A percentile compares a stretch with the other conserved stretches of the same genome.
phyloP scores from a whole-genome alignment of 2,113 vertebrate species.

The Eclectus roratus region DNA sequence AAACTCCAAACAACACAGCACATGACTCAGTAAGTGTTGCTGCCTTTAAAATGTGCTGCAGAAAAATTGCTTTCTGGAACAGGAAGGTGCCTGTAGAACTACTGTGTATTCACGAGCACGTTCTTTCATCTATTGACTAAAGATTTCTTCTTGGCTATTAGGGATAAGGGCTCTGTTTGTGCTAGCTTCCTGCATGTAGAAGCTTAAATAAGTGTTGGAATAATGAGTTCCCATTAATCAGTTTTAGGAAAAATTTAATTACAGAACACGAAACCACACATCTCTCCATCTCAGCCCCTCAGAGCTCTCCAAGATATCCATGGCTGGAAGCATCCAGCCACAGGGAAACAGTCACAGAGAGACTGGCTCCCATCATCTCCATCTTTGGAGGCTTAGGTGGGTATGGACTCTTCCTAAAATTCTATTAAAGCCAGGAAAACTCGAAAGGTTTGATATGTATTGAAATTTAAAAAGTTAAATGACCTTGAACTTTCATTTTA shows the following conservation, averaged over 20 bases:
- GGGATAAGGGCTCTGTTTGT: not conserved
- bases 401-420: not conserved
- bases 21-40: not conserved
- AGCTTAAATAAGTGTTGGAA: not conserved
- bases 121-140: not conserved
- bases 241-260: not conserved
- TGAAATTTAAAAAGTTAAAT: not conserved
- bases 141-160: not conserved
- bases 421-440: not conserved
- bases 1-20: not conserved
- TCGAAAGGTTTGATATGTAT: not conserved
- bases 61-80: not conserved
- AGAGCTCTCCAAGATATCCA: not conserved
- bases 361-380: not conserved
- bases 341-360: not conserved
- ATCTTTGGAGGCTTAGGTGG: not conserved
- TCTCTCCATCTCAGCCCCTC: not conserved
- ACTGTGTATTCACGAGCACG: not conserved
- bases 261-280: not conserved
- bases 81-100: not conserved
- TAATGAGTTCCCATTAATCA: not conserved
- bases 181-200: not conserved
- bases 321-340: not conserved
- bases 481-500: not conserved
- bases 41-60: not conserved